phyloP scores from a whole-genome alignment of 2,797 vertebrate species.

The Poecilia picta region DNA sequence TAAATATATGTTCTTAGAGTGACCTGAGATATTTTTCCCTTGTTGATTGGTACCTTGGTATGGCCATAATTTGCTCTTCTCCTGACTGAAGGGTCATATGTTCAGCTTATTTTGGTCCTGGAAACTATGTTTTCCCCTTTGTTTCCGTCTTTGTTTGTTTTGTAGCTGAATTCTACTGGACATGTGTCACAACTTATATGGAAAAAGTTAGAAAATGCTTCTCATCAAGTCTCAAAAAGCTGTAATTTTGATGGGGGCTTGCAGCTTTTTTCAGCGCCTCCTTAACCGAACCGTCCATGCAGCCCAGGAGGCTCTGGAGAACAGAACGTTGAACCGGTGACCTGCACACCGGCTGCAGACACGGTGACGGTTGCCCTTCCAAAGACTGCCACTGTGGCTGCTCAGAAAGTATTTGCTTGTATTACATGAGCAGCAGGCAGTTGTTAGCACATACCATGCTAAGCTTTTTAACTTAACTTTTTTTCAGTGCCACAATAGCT shows the following conservation, averaged over 20 bases:
- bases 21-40: not conserved
- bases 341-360: slow-evolving; percentile 34
- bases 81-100: not conserved
- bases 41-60: not conserved
- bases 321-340: slow-evolving; percentile 23
- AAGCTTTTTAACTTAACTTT: slow-evolving; percentile 92
- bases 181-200: not conserved
- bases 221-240: not conserved
- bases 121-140: not conserved
- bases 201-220: not conserved
- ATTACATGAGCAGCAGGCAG: slow-evolving; percentile 86
- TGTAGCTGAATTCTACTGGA: not conserved
- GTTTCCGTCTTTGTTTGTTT: not conserved
- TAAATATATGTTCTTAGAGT: not conserved
- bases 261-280: not conserved
- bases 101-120: not conserved
- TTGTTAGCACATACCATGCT: slow-evolving; percentile 90
- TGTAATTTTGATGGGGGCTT: not conserved
- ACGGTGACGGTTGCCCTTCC: slow-evolving; percentile 38
- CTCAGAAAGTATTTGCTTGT: slow-evolving; percentile 83
- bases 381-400: slow-evolving; percentile 76
- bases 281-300: slow-evolving; percentile 5
- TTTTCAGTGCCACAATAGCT: slow-evolving; percentile 85
- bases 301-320: slow-evolving; percentile 11
- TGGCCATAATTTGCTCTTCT: not conserved